Evolutionary conservation across 2,888 invertebrate species (phyloP).

Genomic region (Phengaris alcon): DNA sequence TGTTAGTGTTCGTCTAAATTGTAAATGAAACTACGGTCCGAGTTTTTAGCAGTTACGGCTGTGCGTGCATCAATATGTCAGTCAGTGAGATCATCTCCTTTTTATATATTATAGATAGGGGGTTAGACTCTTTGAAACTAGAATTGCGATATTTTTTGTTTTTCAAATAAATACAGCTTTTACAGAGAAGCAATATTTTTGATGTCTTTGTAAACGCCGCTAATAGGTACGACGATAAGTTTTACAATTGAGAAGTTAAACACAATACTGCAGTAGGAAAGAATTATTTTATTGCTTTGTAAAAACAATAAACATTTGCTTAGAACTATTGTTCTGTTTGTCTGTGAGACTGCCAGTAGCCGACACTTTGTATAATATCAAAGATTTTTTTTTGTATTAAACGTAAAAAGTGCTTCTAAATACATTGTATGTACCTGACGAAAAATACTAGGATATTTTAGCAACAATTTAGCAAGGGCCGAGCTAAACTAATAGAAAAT

Average conservation of each 20-base stretch:
- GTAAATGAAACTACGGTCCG: too few species aligned
- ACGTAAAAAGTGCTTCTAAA: neutral
- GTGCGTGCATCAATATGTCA: too few species aligned
- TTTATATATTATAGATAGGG: neutral
- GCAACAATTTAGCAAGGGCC: too few species aligned
- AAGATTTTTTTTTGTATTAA: neutral
- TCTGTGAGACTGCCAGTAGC: constrained; percentile 3
- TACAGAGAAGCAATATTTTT: neutral
- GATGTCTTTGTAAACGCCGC: constrained; percentile 50
- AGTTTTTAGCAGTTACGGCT: too few species aligned
- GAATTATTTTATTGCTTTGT: constrained; percentile 67
- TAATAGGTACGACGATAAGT: constrained; percentile 49
- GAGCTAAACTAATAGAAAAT: too few species aligned
- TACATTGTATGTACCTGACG: neutral
- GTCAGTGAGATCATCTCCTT: too few species aligned
- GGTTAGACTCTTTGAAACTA: neutral
- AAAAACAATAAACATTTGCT: constrained; percentile 45
- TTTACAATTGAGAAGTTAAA: constrained; percentile 72
- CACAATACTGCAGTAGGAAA: constrained; percentile 60
- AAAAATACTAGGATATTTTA: too few species aligned
- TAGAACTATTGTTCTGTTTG: neutral
- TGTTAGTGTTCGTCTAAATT: too few species aligned
- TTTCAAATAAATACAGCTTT: neutral
- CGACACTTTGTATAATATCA: constrained; percentile 3
- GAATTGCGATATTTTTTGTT: neutral